A percentile compares a stretch with the other conserved stretches of the same genome.
Evolutionary conservation across 2,113 vertebrate species (phyloP).

Genomic region (Pelusios castaneus): DNA sequence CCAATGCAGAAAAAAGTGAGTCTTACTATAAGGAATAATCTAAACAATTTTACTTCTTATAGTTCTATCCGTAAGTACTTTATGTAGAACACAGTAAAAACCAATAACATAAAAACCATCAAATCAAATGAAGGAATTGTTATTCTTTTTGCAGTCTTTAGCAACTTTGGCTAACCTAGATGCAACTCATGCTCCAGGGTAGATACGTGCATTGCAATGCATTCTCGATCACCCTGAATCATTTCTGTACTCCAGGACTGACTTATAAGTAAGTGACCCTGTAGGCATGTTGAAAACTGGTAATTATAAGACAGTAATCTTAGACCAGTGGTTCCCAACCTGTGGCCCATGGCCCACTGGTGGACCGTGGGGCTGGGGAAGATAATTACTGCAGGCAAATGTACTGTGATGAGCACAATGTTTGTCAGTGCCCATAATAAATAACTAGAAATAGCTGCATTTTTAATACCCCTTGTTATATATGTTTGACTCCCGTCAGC

Average conservation of each 20-base stretch:
- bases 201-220: neutral
- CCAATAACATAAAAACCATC: neutral
- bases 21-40: neutral
- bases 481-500: no score
- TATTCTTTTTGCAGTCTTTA: neutral
- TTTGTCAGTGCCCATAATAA: no score
- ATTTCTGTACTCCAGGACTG: neutral
- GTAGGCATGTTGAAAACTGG: neutral
- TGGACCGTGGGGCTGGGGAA: no score
- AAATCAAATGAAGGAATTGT: neutral
- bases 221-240: neutral
- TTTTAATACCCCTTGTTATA: no score
- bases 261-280: neutral
- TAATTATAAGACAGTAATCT: neutral
- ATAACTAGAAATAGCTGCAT: no score
- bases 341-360: no score
- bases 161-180: neutral
- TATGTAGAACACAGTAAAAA: neutral
- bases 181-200: neutral
- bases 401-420: no score
- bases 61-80: neutral
- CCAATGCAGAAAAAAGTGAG: neutral
- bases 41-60: neutral
- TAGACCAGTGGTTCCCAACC: no score
- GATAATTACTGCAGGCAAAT: no score